A percentile compares a stretch with the other conserved stretches of the same genome.
phyloP scores from a whole-genome alignment of 2,888 invertebrate genomes.

The Pimpla rufipes region DNA sequence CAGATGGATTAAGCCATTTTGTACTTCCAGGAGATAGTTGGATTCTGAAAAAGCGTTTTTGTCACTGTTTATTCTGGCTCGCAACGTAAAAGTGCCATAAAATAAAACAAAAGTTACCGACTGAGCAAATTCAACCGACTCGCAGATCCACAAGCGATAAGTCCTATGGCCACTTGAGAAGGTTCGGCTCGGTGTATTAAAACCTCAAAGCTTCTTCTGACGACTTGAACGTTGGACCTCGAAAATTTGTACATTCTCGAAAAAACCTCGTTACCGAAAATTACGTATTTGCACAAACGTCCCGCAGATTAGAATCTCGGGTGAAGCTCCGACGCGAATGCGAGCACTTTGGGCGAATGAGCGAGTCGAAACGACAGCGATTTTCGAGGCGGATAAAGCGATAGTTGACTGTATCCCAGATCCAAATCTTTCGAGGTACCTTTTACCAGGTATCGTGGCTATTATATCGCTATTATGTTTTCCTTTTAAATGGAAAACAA shows the following conservation, averaged over 20 bases:
- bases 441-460: not conserved
- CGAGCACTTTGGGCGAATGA: slow-evolving; percentile 16
- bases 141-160: not conserved
- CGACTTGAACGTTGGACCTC: not conserved
- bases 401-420: not conserved
- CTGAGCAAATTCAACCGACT: not conserved
- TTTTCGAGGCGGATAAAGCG: slow-evolving; percentile 8
- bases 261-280: slow-evolving; percentile 43
- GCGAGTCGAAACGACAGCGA: not conserved
- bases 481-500: not conserved
- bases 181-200: slow-evolving; percentile 1
- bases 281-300: slow-evolving; percentile 46
- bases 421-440: slow-evolving; percentile 4
- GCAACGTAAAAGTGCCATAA: too few relatives aligned
- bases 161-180: not conserved
- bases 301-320: slow-evolving; percentile 29
- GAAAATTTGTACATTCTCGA: not conserved
- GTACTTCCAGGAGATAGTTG: too few relatives aligned
- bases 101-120: not conserved
- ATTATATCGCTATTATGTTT: not conserved
- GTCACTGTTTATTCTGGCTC: too few relatives aligned
- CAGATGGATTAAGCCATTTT: too few relatives aligned
- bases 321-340: slow-evolving; percentile 10
- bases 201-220: slow-evolving; percentile 6
- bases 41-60: too few relatives aligned